phyloP scores from a whole-genome alignment of 1,140 invertebrate species.

The Monochamus saltuarius region DNA sequence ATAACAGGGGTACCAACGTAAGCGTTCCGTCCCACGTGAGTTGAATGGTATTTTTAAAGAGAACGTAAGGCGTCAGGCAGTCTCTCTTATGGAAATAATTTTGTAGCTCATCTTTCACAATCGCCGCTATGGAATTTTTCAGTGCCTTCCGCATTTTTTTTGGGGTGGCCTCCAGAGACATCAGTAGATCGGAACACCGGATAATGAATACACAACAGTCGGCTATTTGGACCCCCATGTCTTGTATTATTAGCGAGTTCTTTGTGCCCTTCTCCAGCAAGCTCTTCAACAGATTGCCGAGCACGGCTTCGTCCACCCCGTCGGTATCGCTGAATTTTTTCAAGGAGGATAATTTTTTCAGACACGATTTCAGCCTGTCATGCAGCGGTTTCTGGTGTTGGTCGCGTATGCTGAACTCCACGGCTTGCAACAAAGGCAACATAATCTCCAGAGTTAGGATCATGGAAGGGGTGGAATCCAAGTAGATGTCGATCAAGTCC shows the following conservation, averaged over 20 bases:
- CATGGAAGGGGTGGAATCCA: conserved; percentile 67
- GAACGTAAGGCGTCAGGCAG: conserved; percentile 61
- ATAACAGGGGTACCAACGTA: conserved; percentile 56
- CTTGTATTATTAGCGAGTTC: conserved; percentile 64
- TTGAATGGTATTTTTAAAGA: conserved; percentile 66
- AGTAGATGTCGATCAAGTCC: conserved; percentile 70
- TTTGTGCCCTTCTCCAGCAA: conserved; percentile 65
- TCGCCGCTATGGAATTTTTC: conserved; percentile 51
- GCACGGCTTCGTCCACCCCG: conserved; percentile 58
- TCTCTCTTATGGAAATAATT: conserved; percentile 64
- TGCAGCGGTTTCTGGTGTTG: conserved; percentile 67
- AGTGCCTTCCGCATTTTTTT: conserved; percentile 48
- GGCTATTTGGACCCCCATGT: conserved; percentile 66
- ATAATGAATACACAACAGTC: conserved; percentile 67
- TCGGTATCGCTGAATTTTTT: conserved; percentile 63
- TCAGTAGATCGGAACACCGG: conserved; percentile 59
- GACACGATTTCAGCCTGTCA: conserved; percentile 60
- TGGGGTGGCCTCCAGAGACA: conserved; percentile 32
- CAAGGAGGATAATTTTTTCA: conserved; percentile 62
- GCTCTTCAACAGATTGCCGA: conserved; percentile 60
- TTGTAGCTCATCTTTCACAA: conserved; percentile 57
- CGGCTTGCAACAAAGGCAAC: conserved; percentile 61
- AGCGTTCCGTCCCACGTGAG: conserved; percentile 64
- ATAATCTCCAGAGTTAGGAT: conserved; percentile 66
- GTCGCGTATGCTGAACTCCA: conserved; percentile 69